Base-by-base conservation (phyloP, 2,888 invertebrate species). In the Euplagia quadripunctaria region DNA sequence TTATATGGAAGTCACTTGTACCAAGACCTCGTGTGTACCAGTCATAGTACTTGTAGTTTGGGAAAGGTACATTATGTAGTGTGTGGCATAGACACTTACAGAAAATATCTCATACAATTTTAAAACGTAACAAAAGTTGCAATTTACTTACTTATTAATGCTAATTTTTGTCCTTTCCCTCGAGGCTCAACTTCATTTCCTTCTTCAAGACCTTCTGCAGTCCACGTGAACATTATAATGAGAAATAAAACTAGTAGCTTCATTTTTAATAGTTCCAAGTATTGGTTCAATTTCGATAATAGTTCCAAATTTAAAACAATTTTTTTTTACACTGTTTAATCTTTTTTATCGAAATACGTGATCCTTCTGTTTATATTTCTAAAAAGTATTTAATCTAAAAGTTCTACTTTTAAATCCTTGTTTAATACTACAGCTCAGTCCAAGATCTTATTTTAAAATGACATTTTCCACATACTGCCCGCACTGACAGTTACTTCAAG, bases 91-190 rank as follows among this genome's bases (percentile, higher is more conserved):
- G 31, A 31, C 31, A 1, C 31, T 31, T 31, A 31, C 31, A 31
- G 31, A 31, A 61, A 31, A 61, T n/a, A 7, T 31, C 31, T 5
- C 61, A 12, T 0, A 14, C 4, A 61, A 61, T 4, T 31, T 20
- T 61, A 31, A 61, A 7, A 31, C 2, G 43, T 46, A 61, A 43
- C 8, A 16, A 9, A 42, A 14, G 49, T 12, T 41, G 43, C n/a
- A 8, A 52, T 9, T 4, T 14, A 94, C 95, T 93, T 83, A 95
- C 95, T 93, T 78, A 94, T 77, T 70, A 95, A 84, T 4, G 94
- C 95, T 77, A 89, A 94, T 88, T 94, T 93, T 0, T 31, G 17
- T 46, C 87, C 93, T 86, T 92, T 94, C 31, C 94, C 95, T 78
- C 95, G 88, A 4, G 90, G 88, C 79, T 94, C 93, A 9, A 84